Evolutionary conservation across 35 echinoderm and acorn worm species (phyloP), one percentile per base, ranked within the genome.

Genomic region (Ophioderma brevispina): DNA sequence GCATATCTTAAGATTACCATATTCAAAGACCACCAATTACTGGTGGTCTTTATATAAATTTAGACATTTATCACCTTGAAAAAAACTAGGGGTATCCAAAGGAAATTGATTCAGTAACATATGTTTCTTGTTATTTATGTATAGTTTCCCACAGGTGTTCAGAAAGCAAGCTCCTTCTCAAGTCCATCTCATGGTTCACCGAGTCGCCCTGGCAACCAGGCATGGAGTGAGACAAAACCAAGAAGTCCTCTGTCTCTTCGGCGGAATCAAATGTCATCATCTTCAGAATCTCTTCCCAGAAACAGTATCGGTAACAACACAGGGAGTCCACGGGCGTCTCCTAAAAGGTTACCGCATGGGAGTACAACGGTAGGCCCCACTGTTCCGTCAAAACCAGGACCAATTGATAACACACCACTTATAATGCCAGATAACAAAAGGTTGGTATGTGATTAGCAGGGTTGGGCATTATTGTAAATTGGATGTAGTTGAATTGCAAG

Each of bases 351-450:
- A 32, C 37, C 33, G 0, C 38, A 75, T 14, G 49, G 39, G 40
- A 80, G 80, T 40, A 90, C 82, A 1, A 56, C 56, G 36, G 28
- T 63, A 5, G 37, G 55, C 17, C 86, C 77, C 39, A 32, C 32
- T 15, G 83, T 55, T 32, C 92, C 96, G 38, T 84, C 78, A 3
- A 98, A 94, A 59, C 96, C 96, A 0, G 92, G 96, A 42, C 92
- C 92, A 1, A 94, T 98, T 77, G 90, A 98, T 82, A 98, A 98
- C 76, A 94, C 96, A n/a, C 76, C 78, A 19, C 82, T 98, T 13
- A 91, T 98, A 39, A 70, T 94, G 64, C 85, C 85, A 56, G 96
- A 98, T 64, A 88, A 55, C 35, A 92, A 89, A 98, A 98, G 92
- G 96, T 98, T 35, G 40, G n/a, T n/a, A n/a, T n/a, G 76, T 78